Evolutionary conservation across 2,113 vertebrate genomes (phyloP).

Genomic region (Eurypyga helias): DNA sequence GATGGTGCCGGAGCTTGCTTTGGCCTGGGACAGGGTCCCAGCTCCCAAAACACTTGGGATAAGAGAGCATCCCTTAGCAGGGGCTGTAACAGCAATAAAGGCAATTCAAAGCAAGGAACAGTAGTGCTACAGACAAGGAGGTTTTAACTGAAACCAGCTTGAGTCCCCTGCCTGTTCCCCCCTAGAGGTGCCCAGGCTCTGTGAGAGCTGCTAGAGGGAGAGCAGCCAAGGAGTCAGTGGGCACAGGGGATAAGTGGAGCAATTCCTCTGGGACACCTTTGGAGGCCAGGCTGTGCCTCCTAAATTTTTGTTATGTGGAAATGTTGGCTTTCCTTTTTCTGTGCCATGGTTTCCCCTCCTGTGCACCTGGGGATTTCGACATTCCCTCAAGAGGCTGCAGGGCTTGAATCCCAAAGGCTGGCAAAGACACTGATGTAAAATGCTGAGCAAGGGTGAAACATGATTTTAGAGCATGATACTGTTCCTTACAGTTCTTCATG

Average conservation of each 20-base stretch:
- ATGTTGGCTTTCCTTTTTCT: background rate
- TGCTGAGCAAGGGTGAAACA: background rate
- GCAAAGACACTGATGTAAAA: background rate
- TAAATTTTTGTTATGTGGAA: background rate
- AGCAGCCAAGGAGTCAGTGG: accelerated
- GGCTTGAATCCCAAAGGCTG: background rate
- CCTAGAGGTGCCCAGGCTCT: accelerated
- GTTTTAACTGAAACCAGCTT: background rate
- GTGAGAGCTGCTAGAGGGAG: background rate
- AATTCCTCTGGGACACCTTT: background rate
- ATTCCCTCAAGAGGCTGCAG: background rate
- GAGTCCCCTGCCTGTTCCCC: background rate
- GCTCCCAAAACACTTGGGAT: accelerated
- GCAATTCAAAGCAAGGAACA: background rate
- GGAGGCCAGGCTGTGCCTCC: background rate
- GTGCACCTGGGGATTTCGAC: background rate
- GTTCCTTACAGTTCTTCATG: background rate
- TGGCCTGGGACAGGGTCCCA: background rate
- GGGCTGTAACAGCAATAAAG: background rate
- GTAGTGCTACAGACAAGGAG: background rate
- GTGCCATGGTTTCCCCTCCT: background rate
- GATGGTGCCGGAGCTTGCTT: background rate
- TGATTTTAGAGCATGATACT: background rate
- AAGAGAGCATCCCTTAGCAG: background rate
- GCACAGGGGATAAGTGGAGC: background rate